Percentiles rank a stretch among this genome's conserved stretches.
These are phyloP conservation scores for Merops nubicus DNA, from an alignment of 2,113 vertebrate genomes.

Conservation along the genomic window DNA sequence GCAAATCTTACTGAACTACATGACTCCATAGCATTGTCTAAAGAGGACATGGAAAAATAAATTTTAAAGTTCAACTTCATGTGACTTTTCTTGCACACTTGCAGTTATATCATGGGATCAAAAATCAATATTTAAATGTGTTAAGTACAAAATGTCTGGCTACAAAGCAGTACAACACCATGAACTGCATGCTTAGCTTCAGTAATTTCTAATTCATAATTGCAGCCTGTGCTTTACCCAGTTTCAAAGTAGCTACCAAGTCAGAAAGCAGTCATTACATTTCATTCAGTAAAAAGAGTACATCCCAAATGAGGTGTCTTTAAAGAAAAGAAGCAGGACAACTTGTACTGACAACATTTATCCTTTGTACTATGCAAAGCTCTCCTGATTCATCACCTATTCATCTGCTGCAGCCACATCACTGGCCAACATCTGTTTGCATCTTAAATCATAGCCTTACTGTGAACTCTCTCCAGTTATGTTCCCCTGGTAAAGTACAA, in stretches of 20 bases:
- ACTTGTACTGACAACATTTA: conserved; percentile 26
- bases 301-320: conserved; percentile 55
- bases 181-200: not conserved
- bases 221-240: not conserved
- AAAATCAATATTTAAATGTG: too few relatives aligned
- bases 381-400: conserved; percentile 57
- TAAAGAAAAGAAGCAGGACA: conserved; percentile 49
- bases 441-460: conserved; percentile 4
- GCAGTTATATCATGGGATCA: too few relatives aligned
- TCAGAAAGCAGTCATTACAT: conserved; percentile 27
- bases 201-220: conserved; percentile 27
- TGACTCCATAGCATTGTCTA: not conserved
- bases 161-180: not conserved
- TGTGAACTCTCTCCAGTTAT: not conserved
- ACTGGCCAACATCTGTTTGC: conserved; percentile 5
- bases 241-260: conserved; percentile 46
- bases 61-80: not conserved
- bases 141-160: not conserved
- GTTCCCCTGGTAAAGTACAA: not conserved
- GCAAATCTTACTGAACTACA: not conserved
- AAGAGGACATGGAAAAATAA: not conserved
- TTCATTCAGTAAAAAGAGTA: not conserved
- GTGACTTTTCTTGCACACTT: not conserved
- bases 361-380: conserved; percentile 33
- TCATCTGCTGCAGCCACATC: not conserved